Evolutionary conservation across 1,140 invertebrate species (phyloP), one percentile per base, ranked within the genome.

Genomic region (Drosophila willistoni): DNA sequence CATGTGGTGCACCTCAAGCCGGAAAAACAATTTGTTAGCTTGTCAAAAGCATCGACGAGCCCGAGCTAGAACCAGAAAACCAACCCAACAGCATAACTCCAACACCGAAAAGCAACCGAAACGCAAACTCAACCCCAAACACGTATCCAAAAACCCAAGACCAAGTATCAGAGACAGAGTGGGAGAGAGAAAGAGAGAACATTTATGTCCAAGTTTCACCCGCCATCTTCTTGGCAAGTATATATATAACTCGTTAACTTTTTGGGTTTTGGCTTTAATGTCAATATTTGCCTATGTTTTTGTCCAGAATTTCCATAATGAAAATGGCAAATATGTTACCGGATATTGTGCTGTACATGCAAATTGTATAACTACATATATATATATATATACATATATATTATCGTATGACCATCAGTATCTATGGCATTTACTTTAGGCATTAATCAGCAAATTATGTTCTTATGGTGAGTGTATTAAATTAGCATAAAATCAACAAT

Each of bases 11-110:
- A 87, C 83, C 83, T 83, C 84, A 86, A 87, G 84, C 79, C 73
- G 68, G 83, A 75, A 82, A 87, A 87, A 83, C 84, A 87, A 87
- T 87, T 87, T 87, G 83, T 89, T 87, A 77, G 84, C 79, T 77
- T 89, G 83, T 87, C 83, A 87, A 74, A 87, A 83, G 72, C 84
- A 87, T 79, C 76, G 69, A 73, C 56, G 42, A 44, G n/a, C 5
- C 5, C 13, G 41, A 42, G 17, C 44, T 14, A 47, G 44, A 17
- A 7, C 41, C 42, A 47, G 14, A 51, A 1, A 36, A 36, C 34
- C 34, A 36, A 51, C 44, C 17, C 44, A 12, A 51, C 3, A 17
- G 14, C 14, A 51, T 1, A 47, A 9, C 44, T 3, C 44, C 36
- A n/a, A 39, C 29, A 39, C 10, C 36, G 10, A 13, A 47, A 47